phyloP scores from a whole-genome alignment of 2,797 vertebrate genomes.

The Valencia hispanica region DNA sequence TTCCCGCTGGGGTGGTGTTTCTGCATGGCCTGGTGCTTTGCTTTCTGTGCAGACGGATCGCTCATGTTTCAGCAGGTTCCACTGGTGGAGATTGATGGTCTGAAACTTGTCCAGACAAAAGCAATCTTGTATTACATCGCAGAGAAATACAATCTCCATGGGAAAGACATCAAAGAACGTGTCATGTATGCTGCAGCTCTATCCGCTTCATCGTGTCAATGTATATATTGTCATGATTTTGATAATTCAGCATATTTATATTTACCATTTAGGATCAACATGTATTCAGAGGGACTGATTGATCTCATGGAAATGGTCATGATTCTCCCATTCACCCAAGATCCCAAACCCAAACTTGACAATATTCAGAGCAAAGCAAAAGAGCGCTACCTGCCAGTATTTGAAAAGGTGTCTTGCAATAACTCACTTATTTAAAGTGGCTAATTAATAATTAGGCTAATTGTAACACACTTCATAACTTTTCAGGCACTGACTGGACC shows the following conservation, averaged over 20 bases:
- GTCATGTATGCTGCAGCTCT: slow-evolving; percentile 72
- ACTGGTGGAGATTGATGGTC: slow-evolving; percentile 81
- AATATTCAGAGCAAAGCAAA: slow-evolving; percentile 80
- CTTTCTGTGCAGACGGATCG: slow-evolving; percentile 76
- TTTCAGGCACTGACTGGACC: slow-evolving; percentile 81
- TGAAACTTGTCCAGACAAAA: slow-evolving; percentile 84
- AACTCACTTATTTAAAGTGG: background rate
- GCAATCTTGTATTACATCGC: slow-evolving; percentile 84
- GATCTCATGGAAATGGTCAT: slow-evolving; percentile 87
- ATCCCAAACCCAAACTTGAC: slow-evolving; percentile 70
- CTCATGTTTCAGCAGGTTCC: slow-evolving; percentile 83
- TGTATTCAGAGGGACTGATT: slow-evolving; percentile 85
- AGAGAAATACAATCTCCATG: slow-evolving; percentile 80
- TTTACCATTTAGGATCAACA: slow-evolving; percentile 84
- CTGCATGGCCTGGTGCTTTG: background rate
- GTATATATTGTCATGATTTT: background rate
- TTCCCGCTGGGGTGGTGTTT: background rate
- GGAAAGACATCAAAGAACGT: slow-evolving; percentile 81
- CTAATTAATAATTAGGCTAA: background rate
- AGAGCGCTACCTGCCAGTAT: slow-evolving; percentile 85
- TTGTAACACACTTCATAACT: background rate
- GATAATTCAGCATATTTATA: background rate
- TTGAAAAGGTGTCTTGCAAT: slow-evolving; percentile 88
- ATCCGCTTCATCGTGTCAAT: background rate
- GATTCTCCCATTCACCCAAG: slow-evolving; percentile 61